Evolutionary conservation across 2,888 invertebrate species (phyloP), one percentile per base, ranked within the genome.

Genomic region (Scaptomyza cyrtandrae): DNA sequence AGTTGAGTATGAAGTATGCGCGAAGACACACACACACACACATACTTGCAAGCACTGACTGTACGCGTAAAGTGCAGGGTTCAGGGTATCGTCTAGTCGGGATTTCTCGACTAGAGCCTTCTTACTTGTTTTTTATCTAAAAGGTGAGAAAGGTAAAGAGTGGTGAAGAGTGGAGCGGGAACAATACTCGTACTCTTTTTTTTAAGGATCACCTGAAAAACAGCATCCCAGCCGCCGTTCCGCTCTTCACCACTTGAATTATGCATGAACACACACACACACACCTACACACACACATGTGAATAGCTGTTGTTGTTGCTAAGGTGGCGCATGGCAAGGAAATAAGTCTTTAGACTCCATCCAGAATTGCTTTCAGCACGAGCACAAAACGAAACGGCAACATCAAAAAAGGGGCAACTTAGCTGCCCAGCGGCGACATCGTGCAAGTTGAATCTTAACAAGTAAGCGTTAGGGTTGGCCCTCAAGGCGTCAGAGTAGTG

Each of bases 321-420:
- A 58, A 59, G 62, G 49, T 50, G 55, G 63, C 67, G 53, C 49
- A 68, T 69, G 65, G 49, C 66, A 75, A 64, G 85, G 83, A 84
- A 84, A 84, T 87, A 82, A 85, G 80, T 85, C 85, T 87, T 81
- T 62, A 59, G 55, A 16, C 61, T 41, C 54, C 19, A 41, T 14
- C 39, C 46, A 67, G 44, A 41, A 62, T 35, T 41, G 50, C 35
- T 46, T 43, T 29, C 27, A 41, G 54, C 50, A 54, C 33, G 27
- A 39, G 6, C 27, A 29, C 27, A 3, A 5, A 29, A 29, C 27
- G 29, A 39, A 57, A 55, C 54, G 61, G 1, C 41, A 31, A 55
- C 37, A 35, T 9, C 33, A 6, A 31, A 41, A 55, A n/a, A 46
- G 44, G n/a, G 31, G 46, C 43, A 52, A 52, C 9, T 27, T 52